Percentiles rank a stretch among this genome's conserved stretches.
phyloP scores from a whole-genome alignment of 2,888 invertebrate genomes.

The Frankliniella intonsa region DNA sequence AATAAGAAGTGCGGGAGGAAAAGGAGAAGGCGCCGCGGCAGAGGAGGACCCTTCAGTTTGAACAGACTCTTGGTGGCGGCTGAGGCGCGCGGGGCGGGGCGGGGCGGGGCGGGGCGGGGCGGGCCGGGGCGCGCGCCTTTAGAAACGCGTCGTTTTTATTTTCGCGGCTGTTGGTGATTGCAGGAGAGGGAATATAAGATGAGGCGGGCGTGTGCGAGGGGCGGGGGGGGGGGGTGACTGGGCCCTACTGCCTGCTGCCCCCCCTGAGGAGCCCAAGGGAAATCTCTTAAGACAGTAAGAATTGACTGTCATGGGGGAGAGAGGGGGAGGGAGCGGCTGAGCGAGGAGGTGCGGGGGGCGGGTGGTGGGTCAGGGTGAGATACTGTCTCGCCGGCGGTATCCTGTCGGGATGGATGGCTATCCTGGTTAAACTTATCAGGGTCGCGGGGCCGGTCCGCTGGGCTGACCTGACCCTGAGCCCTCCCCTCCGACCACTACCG shows the following conservation, averaged over 20 bases:
- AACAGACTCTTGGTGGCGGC: too few relatives aligned
- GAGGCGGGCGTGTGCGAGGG: background rate
- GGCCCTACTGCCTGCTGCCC: background rate
- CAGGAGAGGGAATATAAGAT: background rate
- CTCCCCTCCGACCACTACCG: constrained; percentile 27
- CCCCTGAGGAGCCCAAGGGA: constrained; percentile 1
- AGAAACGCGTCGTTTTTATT: background rate
- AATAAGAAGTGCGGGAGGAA: too few relatives aligned
- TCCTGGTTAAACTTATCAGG: background rate
- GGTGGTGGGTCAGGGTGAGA: too few relatives aligned
- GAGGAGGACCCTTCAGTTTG: too few relatives aligned
- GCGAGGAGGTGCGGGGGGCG: too few relatives aligned
- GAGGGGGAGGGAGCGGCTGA: background rate
- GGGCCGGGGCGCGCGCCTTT: too few relatives aligned
- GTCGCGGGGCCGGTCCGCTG: background rate
- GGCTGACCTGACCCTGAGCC: constrained; percentile 29
- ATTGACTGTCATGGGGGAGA: constrained; percentile 14
- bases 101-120: too few relatives aligned
- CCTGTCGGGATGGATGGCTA: too few relatives aligned
- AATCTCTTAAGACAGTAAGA: constrained; percentile 27
- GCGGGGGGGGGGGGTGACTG: background rate
- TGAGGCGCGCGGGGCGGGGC: too few relatives aligned
- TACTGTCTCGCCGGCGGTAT: too few relatives aligned
- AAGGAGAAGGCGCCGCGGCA: too few relatives aligned
- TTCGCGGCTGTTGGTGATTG: constrained; percentile 16